phyloP scores from a whole-genome alignment of 1,140 invertebrate species.

The Vanessa tameamea region DNA sequence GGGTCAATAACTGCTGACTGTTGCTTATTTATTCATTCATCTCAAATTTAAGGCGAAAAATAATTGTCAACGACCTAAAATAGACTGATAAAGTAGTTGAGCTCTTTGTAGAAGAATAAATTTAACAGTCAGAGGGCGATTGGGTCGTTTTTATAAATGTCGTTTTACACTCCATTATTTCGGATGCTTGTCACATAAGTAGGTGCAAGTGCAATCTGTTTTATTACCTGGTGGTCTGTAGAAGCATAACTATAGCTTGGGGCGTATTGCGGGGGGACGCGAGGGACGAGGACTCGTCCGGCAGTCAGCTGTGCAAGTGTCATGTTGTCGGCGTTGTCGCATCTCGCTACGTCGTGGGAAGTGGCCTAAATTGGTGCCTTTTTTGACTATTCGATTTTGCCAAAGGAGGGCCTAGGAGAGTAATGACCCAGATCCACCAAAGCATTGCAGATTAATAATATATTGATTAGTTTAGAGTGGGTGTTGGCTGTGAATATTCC shows the following conservation, averaged over 20 bases:
- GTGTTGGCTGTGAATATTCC: slow-evolving; percentile 20
- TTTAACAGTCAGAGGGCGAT: slow-evolving; percentile 15
- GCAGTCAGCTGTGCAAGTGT: slow-evolving; percentile 78
- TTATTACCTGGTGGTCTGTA: slow-evolving; percentile 48
- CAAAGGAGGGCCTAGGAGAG: slow-evolving; percentile 46
- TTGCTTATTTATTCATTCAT: slow-evolving; percentile 54
- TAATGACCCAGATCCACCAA: slow-evolving; percentile 40
- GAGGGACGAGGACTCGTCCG: slow-evolving; percentile 57
- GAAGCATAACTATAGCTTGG: slow-evolving; percentile 34
- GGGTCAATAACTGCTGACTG: slow-evolving; percentile 76
- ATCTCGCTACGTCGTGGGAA: slow-evolving; percentile 65
- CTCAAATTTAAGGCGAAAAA: slow-evolving; percentile 36
- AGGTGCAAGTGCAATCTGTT: slow-evolving; percentile 42
- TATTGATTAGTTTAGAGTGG: slow-evolving; percentile 28
- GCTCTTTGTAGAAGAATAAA: not conserved
- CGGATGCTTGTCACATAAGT: slow-evolving; percentile 27
- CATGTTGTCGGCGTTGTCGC: slow-evolving; percentile 72
- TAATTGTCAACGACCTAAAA: slow-evolving; percentile 18
- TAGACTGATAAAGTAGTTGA: not conserved
- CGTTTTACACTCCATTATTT: slow-evolving; percentile 28
- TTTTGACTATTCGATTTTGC: slow-evolving; percentile 48
- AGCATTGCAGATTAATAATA: slow-evolving; percentile 31
- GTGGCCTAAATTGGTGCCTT: slow-evolving; percentile 71
- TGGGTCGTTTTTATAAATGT: slow-evolving; percentile 18
- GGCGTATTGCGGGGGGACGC: slow-evolving; percentile 51